Base-by-base conservation (phyloP, 2,888 invertebrate genomes). In the Eilema caniola region DNA sequence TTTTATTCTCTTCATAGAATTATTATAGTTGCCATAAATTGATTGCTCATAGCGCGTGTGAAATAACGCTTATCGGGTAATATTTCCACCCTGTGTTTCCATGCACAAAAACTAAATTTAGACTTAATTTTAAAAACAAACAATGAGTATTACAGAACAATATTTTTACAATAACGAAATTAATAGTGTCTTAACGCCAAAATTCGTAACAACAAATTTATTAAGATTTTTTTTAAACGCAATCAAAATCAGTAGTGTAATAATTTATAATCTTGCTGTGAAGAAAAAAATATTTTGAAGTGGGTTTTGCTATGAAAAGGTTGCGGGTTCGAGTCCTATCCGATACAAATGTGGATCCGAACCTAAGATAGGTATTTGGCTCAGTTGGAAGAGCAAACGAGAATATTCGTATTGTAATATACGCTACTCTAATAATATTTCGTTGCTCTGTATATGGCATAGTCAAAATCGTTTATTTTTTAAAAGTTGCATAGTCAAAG, bases 41-140 rank as follows among this genome's bases (percentile, higher is more conserved):
- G 78, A 71, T 74, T 72, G 78, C 69, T 80, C 79, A 72, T 79
- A 82, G 74, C 77, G 80, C 77, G 72, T 70, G 75, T 61, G 68
- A 81, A 76, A 75, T 70, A 80, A 75, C 24, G 24, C 77, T 77
- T 76, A 80, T 81, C 77, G 88, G 91, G 90, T 85, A 86, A 86
- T 83, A 77, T 79, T 78, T 79, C 81, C 87, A 92, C 90, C 92
- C 91, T 92, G 92, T 91, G 83, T 88, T 86, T 88, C 92, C 92
- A 91, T 89, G 87, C 87, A 86, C 84, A 84, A 87, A 86, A 85
- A 78, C 73, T 77, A 83, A 86, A 75, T 80, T 77, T 81, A 79
- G 79, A 86, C 82, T 86, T 79, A 84, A 81, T 85, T 47, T 83
- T 83, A 84, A 83, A 82, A 86, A 78, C 72, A 84, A 85, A 82